These are phyloP conservation scores for Calonectris borealis DNA, from an alignment of 2,113 vertebrate species.

Conservation along the genomic window DNA sequence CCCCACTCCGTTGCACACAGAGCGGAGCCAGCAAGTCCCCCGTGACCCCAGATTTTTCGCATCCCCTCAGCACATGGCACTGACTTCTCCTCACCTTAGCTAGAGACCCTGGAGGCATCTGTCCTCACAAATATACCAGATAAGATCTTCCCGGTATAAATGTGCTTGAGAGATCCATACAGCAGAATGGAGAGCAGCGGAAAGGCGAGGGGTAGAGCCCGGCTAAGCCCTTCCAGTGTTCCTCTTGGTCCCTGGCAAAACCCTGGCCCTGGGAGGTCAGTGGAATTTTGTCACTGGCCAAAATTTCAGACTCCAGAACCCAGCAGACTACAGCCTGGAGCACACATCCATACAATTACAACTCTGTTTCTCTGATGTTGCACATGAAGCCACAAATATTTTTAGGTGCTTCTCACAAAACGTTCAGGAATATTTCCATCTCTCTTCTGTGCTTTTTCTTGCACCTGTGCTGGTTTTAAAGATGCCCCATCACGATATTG, in stretches of 20 bases:
- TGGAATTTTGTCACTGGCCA: neutral
- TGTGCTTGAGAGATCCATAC: rapidly evolving
- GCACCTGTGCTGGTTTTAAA: neutral
- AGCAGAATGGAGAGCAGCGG: neutral
- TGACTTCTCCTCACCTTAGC: neutral
- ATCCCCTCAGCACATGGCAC: neutral
- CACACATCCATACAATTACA: neutral
- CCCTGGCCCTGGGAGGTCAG: neutral
- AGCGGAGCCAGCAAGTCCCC: neutral
- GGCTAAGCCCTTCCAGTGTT: neutral
- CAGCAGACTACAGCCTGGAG: neutral
- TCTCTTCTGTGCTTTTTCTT: neutral
- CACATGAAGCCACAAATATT: neutral
- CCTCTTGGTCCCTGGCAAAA: neutral
- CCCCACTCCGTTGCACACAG: rapidly evolving
- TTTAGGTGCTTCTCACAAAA: neutral
- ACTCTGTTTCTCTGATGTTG: neutral
- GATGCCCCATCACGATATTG: rapidly evolving
- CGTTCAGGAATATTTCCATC: neutral
- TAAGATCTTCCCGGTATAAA: neutral
- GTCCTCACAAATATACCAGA: neutral
- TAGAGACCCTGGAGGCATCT: neutral
- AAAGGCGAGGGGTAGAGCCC: neutral
- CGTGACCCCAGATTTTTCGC: rapidly evolving
- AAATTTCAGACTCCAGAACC: neutral